Percentiles rank a stretch among this genome's conserved stretches.
Evolutionary conservation across 2,113 vertebrate genomes (phyloP).

Genomic region (Engraulis encrasicolus): DNA sequence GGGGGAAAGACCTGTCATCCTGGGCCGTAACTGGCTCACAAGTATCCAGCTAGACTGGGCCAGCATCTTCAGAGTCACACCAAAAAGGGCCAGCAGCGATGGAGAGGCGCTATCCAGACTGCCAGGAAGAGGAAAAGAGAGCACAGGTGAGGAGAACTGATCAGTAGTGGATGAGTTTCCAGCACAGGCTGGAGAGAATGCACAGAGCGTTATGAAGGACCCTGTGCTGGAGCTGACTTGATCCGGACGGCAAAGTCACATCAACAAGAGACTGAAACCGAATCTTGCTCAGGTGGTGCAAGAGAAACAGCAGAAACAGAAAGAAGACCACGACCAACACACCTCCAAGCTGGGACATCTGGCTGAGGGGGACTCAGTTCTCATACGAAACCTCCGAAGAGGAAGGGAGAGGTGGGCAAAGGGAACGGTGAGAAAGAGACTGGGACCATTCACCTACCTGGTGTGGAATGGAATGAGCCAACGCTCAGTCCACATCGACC

Average conservation of each 20-base stretch:
- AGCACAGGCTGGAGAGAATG: too few species aligned
- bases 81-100: neutral
- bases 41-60: too few species aligned
- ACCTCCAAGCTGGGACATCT: too few species aligned
- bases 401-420: too few species aligned
- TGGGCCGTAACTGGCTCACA: too few species aligned
- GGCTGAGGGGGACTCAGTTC: neutral
- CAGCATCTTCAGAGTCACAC: too few species aligned
- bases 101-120: neutral
- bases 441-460: neutral
- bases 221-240: neutral
- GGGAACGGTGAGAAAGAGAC: too few species aligned
- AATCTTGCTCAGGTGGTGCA: neutral
- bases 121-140: neutral
- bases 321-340: neutral
- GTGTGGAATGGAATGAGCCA: neutral
- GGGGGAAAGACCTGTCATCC: too few species aligned
- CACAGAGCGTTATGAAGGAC: constrained; percentile 11
- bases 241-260: neutral
- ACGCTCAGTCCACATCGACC: too few species aligned
- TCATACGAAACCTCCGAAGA: neutral
- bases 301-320: too few species aligned
- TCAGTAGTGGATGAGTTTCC: neutral
- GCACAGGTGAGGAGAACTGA: neutral
- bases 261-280: constrained; percentile 5